Percentiles rank a stretch among this genome's conserved stretches.
Evolutionary conservation across 1,140 invertebrate species (phyloP).

Genomic region (Amyelois transitella): DNA sequence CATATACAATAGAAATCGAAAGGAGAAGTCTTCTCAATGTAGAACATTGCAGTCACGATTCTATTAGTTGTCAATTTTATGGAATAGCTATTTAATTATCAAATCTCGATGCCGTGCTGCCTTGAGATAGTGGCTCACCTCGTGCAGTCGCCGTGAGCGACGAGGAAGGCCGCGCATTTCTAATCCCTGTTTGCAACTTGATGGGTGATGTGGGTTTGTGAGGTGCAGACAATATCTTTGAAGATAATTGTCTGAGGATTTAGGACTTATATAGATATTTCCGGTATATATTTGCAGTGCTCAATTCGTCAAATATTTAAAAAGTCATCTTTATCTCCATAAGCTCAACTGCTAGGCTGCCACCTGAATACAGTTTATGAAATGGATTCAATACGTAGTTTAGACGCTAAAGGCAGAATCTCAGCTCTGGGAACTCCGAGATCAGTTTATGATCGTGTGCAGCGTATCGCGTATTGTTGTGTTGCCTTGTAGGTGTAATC

Average conservation of each 20-base stretch:
- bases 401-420: not conserved
- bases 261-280: too few relatives aligned
- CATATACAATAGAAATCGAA: not conserved
- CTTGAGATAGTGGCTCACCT: slow-evolving; percentile 54
- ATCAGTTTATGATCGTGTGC: slow-evolving; percentile 3
- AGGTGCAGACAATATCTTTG: too few relatives aligned
- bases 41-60: slow-evolving; percentile 12
- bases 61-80: slow-evolving; percentile 11
- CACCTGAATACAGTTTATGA: too few relatives aligned
- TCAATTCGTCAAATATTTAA: too few relatives aligned
- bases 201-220: not conserved
- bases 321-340: too few relatives aligned
- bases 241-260: too few relatives aligned
- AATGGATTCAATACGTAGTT: too few relatives aligned
- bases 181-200: slow-evolving; percentile 31
- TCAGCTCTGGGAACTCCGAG: not conserved
- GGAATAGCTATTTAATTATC: slow-evolving; percentile 32
- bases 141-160: slow-evolving; percentile 23
- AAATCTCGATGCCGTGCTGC: slow-evolving; percentile 38
- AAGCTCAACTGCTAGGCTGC: too few relatives aligned
- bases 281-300: too few relatives aligned
- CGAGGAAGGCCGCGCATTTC: slow-evolving; percentile 55
- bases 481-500: slow-evolving; percentile 51
- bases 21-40: not conserved
- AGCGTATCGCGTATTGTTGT: slow-evolving; percentile 31